Base-by-base conservation (phyloP, 2,113 vertebrate species). In the Ameiurus melas region DNA sequence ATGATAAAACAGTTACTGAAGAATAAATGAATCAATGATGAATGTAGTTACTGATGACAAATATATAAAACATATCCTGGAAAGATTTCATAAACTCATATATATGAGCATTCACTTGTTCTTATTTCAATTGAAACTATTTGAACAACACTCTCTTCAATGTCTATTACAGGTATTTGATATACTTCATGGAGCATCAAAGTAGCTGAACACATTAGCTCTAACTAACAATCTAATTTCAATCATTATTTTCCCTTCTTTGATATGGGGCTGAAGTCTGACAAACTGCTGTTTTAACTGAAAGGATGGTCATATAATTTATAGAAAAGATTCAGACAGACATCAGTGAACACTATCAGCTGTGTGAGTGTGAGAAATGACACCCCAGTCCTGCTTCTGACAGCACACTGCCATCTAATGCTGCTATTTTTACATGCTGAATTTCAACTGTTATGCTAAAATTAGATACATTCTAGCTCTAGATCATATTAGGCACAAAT, bases 361-460 rank as follows among this genome's bases (percentile, higher is more conserved):
- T 68, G 9, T 0, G 53, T 19, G 60, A 33, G 39, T 4, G 22
- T 79, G 64, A 88, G 47, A 78, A 22, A 60, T 75, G 4, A 27
- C 68, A 53, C 81, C 4, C 77, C 27, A 27, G 39, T 55, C 27
- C 70, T 81, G 73, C 80, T n/a, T 66, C 58, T 85, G 85, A 73
- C 81, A 64, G 88, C 81, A 85, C 66, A 90, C 88, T 90, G 77
- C 89, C 88, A 89, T 90, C 90, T 93, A 43, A 86, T 51, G 64
- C 81, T 85, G 51, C 85, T 81, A 47, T 19, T 84, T 62, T 83
- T 64, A n/a, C 5, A 53, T 10, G 20, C 71, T 51, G 33, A 57
- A 43, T 57, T 66, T 73, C 43, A 70, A 6, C 27, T 33, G 17
- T 58, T n/a, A 27, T 20, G 73, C 25, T 64, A 33, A 66, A 62